Conservation (phyloP, 2,113 vertebrate genomes). For the Colistium nudipinnis region DNA sequence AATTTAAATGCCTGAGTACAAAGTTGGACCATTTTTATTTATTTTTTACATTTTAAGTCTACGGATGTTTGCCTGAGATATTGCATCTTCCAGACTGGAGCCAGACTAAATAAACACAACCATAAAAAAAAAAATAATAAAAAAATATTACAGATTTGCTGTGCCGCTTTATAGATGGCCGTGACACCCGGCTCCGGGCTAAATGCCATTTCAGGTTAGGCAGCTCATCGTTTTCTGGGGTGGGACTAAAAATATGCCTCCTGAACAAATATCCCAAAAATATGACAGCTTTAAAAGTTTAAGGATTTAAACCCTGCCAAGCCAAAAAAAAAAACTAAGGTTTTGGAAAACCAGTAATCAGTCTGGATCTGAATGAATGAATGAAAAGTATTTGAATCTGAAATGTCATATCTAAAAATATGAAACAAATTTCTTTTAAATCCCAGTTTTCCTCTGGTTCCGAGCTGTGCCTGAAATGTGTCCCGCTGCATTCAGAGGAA, state of each 20-base stretch:
- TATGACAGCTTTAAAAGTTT: constrained; percentile 14
- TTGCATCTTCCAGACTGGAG: not conserved
- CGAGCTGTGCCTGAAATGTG: constrained; percentile 29
- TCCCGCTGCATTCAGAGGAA: constrained; percentile 40
- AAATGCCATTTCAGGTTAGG: constrained; percentile 14
- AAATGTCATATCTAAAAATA: constrained; percentile 2
- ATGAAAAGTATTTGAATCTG: not conserved
- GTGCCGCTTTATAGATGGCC: not conserved
- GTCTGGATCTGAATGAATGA: constrained; percentile 16
- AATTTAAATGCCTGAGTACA: no score
- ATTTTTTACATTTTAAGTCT: no score
- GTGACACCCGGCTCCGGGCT: not conserved
- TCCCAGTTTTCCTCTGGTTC: constrained; percentile 32
- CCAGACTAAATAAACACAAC: not conserved
- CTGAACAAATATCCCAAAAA: not conserved
- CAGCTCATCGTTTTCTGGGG: constrained; percentile 16
- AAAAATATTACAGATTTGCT: not conserved
- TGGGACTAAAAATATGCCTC: constrained; percentile 40
- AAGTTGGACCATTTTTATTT: no score
- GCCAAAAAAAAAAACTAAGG: not conserved
- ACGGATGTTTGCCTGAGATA: not conserved
- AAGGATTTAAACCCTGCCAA: no score
- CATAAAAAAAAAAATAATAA: not conserved
- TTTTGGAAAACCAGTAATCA: not conserved
- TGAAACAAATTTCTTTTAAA: constrained; percentile 22